These are phyloP conservation scores for Taeniopygia guttata DNA, from an alignment of 2,797 vertebrate species.

Conservation along the genomic window DNA sequence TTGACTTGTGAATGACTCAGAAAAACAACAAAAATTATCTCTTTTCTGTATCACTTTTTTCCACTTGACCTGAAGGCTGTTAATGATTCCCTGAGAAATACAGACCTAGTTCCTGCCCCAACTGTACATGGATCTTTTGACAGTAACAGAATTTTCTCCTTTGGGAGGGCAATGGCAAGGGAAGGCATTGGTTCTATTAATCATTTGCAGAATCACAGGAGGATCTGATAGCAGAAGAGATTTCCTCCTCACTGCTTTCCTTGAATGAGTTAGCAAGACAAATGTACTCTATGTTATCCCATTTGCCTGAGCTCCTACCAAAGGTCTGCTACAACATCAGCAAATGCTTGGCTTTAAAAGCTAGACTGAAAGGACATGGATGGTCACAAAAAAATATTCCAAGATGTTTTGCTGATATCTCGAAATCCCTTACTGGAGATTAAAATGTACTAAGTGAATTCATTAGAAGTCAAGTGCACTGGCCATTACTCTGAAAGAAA, in stretches of 20 bases:
- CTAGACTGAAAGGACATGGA: neutral
- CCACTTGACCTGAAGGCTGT: neutral
- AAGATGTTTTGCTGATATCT: neutral
- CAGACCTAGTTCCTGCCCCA: neutral
- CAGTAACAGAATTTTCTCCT: neutral
- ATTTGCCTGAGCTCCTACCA: neutral
- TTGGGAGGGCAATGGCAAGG: neutral
- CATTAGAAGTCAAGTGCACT: neutral
- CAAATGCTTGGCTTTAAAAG: neutral
- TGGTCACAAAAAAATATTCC: neutral
- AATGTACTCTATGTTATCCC: neutral
- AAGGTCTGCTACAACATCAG: neutral
- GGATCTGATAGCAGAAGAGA: neutral
- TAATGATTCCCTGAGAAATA: neutral
- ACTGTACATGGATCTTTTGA: neutral
- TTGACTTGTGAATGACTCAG: neutral
- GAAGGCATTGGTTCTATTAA: neutral
- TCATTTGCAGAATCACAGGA: neutral
- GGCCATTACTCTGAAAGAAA: neutral
- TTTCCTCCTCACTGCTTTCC: neutral
- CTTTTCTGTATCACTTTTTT: neutral
- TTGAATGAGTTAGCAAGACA: neutral
- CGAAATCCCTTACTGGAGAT: neutral
- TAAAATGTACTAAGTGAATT: constrained; percentile 12
- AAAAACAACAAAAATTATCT: neutral